phyloP scores from a whole-genome alignment of 2,797 vertebrate species.

The Anomalospiza imberbis region DNA sequence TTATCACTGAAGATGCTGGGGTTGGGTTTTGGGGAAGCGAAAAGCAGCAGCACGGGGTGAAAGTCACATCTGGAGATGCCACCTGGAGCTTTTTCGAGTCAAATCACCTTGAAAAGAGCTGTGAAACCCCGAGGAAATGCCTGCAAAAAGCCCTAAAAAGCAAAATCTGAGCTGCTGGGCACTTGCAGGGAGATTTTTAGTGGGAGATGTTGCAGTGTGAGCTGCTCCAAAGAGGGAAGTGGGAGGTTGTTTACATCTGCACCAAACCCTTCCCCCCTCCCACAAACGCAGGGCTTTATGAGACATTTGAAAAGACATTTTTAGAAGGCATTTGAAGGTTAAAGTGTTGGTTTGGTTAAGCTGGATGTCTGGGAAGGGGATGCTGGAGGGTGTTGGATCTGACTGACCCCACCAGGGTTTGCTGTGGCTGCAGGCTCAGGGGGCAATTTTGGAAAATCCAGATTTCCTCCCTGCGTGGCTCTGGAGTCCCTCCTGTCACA shows the following conservation, averaged over 20 bases:
- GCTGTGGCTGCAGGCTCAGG: background rate
- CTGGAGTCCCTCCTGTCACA: background rate
- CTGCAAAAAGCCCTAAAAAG: background rate
- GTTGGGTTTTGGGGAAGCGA: background rate
- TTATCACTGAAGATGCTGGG: background rate
- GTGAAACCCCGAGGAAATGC: background rate
- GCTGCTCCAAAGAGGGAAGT: background rate
- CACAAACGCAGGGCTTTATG: rapidly evolving
- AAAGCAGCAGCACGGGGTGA: rapidly evolving
- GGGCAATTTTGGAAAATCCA: rapidly evolving
- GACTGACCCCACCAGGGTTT: rapidly evolving
- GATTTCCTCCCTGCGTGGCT: background rate
- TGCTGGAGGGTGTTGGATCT: too few relatives aligned
- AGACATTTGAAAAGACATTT: background rate
- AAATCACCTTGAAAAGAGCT: background rate
- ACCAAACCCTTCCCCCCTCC: background rate
- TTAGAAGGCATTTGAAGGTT: background rate
- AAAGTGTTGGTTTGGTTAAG: background rate
- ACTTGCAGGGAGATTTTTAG: background rate
- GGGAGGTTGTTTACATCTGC: background rate
- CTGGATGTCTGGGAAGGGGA: background rate
- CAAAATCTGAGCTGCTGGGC: background rate
- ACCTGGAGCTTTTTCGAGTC: background rate
- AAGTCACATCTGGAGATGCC: background rate
- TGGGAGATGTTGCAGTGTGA: background rate